phyloP scores from a whole-genome alignment of 2,113 vertebrate species.

The Amphiprion ocellaris region DNA sequence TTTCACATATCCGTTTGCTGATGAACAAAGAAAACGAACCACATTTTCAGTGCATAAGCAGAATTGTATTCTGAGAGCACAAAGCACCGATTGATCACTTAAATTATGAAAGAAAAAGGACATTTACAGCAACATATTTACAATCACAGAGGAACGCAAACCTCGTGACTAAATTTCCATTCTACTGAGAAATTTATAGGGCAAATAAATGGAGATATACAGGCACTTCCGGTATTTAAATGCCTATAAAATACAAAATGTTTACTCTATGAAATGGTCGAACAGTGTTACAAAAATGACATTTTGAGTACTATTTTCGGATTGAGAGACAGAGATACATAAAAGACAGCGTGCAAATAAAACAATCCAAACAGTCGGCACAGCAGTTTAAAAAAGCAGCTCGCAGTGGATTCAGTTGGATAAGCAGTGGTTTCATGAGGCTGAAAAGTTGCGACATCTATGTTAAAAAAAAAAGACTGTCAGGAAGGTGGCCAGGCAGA shows the following conservation, averaged over 20 bases:
- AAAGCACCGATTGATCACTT: constrained; percentile 30
- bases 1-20: background rate
- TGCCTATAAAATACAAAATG: constrained; percentile 38
- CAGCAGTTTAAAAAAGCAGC: background rate
- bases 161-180: background rate
- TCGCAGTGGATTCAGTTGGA: no score
- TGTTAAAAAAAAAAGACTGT: background rate
- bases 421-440: constrained; percentile 7
- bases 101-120: constrained; percentile 48
- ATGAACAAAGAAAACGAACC: background rate
- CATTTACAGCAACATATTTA: constrained; percentile 41
- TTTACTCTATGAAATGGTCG: constrained; percentile 62
- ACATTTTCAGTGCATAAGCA: constrained; percentile 22
- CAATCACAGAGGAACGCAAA: constrained; percentile 10
- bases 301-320: background rate
- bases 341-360: constrained; percentile 27
- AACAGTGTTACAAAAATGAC: constrained; percentile 18
- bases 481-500: background rate
- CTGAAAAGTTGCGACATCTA: constrained; percentile 2
- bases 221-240: background rate
- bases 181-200: background rate
- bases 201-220: background rate
- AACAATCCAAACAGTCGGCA: constrained; percentile 5
- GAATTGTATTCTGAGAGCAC: constrained; percentile 49
- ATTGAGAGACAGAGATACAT: background rate